Evolutionary conservation across 2,797 vertebrate species (phyloP).

Genomic region (Poecilia picta): DNA sequence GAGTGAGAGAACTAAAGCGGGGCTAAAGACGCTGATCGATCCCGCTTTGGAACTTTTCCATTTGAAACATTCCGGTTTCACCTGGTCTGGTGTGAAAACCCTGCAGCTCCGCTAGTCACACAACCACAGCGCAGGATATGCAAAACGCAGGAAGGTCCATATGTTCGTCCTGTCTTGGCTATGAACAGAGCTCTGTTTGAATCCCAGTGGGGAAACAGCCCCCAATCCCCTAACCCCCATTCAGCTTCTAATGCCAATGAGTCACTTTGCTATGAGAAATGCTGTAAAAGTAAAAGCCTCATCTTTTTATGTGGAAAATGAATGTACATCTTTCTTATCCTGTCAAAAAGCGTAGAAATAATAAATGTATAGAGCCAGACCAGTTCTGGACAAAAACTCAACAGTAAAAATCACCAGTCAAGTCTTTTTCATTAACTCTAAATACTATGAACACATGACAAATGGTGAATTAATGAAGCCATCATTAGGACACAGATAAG

Average conservation of each 20-base stretch:
- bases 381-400: neutral
- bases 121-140: constrained; percentile 53
- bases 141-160: constrained; percentile 67
- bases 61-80: constrained; percentile 48
- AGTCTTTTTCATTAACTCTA: neutral
- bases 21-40: constrained; percentile 30
- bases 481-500: neutral
- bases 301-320: constrained; percentile 56
- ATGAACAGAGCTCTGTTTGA: constrained; percentile 76
- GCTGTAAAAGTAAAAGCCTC: constrained; percentile 57
- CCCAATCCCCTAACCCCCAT: neutral
- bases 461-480: neutral
- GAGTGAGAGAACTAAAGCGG: neutral
- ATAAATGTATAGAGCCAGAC: neutral
- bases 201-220: constrained; percentile 56
- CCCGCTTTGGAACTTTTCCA: constrained; percentile 38
- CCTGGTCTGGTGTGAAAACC: constrained; percentile 51
- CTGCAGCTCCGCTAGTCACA: constrained; percentile 60
- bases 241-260: constrained; percentile 59
- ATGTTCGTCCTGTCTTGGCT: constrained; percentile 65
- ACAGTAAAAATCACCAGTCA: neutral
- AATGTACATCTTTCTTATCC: constrained; percentile 34
- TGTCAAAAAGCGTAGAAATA: neutral
- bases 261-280: constrained; percentile 62
- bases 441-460: neutral